Base-by-base conservation (phyloP, 2,888 invertebrate genomes). In the Clepsis dumicolana region DNA sequence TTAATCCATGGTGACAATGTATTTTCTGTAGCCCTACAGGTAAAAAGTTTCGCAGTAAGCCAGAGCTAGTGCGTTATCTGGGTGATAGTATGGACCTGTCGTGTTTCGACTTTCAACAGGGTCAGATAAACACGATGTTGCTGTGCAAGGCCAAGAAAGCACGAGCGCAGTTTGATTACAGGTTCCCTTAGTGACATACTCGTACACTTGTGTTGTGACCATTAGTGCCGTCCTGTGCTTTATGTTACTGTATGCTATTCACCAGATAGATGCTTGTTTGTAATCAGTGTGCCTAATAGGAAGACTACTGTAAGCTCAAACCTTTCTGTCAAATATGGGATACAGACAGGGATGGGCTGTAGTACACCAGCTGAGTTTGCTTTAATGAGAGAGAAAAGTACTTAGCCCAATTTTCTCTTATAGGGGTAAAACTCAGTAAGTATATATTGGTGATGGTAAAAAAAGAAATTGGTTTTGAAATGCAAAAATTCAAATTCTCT, bases 101-200 rank as follows among this genome's bases (percentile, higher is more conserved):
- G 79, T 95, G 96, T 84, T 97, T 97, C 94, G 97, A 97, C 94
- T 97, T 96, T 90, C 95, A 96, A 83, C 95, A 96, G 82, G 97
- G 97, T 81, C 96, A 96, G 93, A 95, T 96, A 86, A 96, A 96
- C 91, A 94, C 94, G 80, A 94, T 95, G 88, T 93, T 95, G 82
- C 94, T 95, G 85, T 94, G 96, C 88, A 96, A 96, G 94, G 95
- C 95, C 94, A 96, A 95, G 94, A 94, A 95, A 88, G 95, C 94
- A 84, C 94, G 95, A 84, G 94, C 95, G 83, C 95, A 95, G 84
- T 95, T 95, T 92, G 96, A 96, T 85, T 96, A 95, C 94, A 95
- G 95, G 95, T 95, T 94, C 88, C 84, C 80, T 78, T 81, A 81
- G 88, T 85, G 88, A 85, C 85, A 83, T 89, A 87, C 78, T 80